phyloP scores from a whole-genome alignment of 2,888 invertebrate genomes.

The Sinohyriopsis cumingii region DNA sequence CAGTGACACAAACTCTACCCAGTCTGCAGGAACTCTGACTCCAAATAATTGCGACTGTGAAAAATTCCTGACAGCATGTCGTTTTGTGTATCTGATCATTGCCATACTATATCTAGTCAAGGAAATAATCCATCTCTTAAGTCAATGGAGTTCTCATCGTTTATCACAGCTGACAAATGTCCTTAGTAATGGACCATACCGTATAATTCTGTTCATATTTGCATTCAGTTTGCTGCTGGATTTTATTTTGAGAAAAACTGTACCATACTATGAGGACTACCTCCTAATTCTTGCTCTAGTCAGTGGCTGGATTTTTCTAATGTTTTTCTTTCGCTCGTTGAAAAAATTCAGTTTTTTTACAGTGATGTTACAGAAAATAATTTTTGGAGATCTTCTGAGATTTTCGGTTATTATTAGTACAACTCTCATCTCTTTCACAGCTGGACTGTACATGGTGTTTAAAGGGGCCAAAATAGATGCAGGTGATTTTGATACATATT shows the following conservation, averaged over 20 bases:
- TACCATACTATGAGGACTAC: constrained; percentile 30
- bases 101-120: constrained; percentile 33
- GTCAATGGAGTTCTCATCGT: constrained; percentile 25
- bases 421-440: constrained; percentile 50
- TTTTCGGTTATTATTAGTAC: constrained; percentile 47
- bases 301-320: constrained; percentile 54
- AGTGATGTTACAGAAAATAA: constrained; percentile 55
- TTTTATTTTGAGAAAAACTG: constrained; percentile 22
- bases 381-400: constrained; percentile 47
- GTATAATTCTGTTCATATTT: constrained; percentile 38
- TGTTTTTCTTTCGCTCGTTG: constrained; percentile 52
- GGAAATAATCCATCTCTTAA: constrained; percentile 21
- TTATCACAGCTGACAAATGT: constrained; percentile 27
- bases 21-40: not conserved
- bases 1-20: not conserved
- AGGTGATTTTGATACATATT: constrained; percentile 38
- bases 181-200: constrained; percentile 30
- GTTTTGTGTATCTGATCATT: constrained; percentile 23
- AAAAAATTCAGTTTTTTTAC: constrained; percentile 58
- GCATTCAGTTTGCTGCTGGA: constrained; percentile 42
- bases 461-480: constrained; percentile 21
- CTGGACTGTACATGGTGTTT: constrained; percentile 52
- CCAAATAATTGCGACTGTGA: not conserved
- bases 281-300: constrained; percentile 47
- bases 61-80: constrained; percentile 25